These are phyloP conservation scores for Minunthozetes semirufus DNA, from an alignment of 2,888 invertebrate species.

Conservation along the genomic window DNA sequence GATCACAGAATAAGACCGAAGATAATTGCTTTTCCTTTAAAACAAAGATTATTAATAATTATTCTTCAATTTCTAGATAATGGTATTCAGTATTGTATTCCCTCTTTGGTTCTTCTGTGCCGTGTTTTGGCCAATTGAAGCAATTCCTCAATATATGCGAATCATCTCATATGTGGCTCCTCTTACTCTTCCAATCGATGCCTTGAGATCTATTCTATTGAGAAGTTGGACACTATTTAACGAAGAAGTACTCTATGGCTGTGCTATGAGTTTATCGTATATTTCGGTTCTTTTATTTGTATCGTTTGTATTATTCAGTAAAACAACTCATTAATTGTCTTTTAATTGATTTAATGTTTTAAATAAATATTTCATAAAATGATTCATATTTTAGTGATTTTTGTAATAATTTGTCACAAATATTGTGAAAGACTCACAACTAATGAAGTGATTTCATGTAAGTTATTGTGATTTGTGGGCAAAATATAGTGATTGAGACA, in stretches of 20 bases:
- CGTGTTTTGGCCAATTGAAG: constrained; percentile 92
- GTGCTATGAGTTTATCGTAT: constrained; percentile 54
- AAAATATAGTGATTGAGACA: no score
- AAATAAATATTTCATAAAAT: no score
- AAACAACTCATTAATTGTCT: neutral
- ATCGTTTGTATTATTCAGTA: neutral
- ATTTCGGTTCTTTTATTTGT: neutral
- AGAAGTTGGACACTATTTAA: constrained; percentile 64
- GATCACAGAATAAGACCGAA: no score
- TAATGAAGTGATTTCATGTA: no score
- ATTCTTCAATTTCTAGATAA: neutral
- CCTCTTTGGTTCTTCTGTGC: constrained; percentile 53
- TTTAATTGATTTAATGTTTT: neutral
- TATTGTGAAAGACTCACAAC: no score
- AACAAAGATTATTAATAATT: neutral
- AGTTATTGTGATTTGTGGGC: no score
- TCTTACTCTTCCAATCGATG: constrained; percentile 56
- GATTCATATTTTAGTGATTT: no score
- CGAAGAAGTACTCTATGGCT: constrained; percentile 64
- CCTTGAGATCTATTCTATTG: constrained; percentile 65
- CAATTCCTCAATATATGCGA: constrained; percentile 76
- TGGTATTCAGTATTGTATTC: constrained; percentile 3
- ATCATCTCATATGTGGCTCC: constrained; percentile 65
- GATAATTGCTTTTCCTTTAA: no score
- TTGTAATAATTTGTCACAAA: no score